Base-by-base conservation (phyloP, 2,888 invertebrate species). In the Microctonus brassicae region DNA sequence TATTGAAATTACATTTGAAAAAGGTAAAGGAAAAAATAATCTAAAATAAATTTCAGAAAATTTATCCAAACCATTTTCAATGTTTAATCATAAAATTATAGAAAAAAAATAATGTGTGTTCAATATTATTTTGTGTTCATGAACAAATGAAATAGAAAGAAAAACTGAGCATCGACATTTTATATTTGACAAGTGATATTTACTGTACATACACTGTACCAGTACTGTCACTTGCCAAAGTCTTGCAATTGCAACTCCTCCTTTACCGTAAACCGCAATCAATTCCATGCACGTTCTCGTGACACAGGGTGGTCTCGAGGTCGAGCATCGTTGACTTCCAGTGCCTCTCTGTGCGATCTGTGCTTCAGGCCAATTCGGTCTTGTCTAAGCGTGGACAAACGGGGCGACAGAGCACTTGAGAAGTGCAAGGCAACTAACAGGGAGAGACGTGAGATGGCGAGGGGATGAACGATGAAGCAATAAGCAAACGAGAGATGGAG, bases 381-480 rank as follows among this genome's bases (percentile, higher is more conserved):
- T n/a, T 66, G 66, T 66, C 66, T 66, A 52, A 36, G n/a, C 53
- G 36, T 1, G 47, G 47, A 26, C 52, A 70, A 70, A 70, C 60
- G 42, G 26, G 70, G n/a, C n/a, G 70, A 52, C 70, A 70, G 65
- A 70, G 47, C 53, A 65, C 70, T 70, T 36, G 65, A 70, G 52
- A 64, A 22, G 64, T 58, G 34, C 58, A 24, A 47, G 60, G 36
- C 65, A 39, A 47, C 52, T 36, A 52, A 36, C 36, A 9, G 10
- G n/a, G 6, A 47, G 6, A 47, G 4, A n/a, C 17, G 47, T 4
- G 17, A 6, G 20, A 6, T 47, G 7, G 2, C n/a, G 17, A 17
- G 47, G 6, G 17, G 17, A 17, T 47, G 1, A 17, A n/a, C 5
- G 47, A 3, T 13, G 5, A n/a, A n/a, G 39, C 39, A 39, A 39